phyloP scores from a whole-genome alignment of 2,797 vertebrate species.

The Prunella strophiata region DNA sequence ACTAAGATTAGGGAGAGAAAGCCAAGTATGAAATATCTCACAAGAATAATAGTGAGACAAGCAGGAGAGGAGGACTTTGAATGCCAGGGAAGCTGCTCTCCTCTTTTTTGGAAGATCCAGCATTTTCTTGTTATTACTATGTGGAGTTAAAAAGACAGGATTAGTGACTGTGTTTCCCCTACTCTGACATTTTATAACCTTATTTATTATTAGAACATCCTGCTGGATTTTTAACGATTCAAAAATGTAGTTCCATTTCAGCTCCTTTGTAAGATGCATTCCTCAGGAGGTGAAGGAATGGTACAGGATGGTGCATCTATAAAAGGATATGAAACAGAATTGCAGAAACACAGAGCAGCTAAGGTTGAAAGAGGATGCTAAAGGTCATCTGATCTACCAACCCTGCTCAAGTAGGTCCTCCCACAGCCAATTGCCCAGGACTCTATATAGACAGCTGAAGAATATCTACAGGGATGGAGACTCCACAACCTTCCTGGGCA shows the following conservation, averaged over 20 bases:
- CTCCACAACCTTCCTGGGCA: neutral
- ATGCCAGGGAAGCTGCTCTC: neutral
- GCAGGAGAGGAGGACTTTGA: neutral
- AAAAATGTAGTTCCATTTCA: neutral
- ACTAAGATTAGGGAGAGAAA: neutral
- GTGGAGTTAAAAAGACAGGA: neutral
- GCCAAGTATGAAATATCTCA: neutral
- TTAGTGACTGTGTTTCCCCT: neutral
- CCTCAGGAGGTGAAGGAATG: neutral
- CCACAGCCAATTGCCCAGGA: neutral
- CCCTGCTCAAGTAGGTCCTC: neutral
- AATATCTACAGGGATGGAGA: neutral
- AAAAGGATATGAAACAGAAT: neutral
- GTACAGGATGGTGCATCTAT: neutral
- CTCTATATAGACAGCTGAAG: neutral
- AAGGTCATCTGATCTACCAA: neutral
- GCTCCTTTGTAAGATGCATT: neutral
- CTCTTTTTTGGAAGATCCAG: neutral
- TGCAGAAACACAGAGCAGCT: neutral
- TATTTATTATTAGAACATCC: neutral
- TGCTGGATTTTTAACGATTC: neutral
- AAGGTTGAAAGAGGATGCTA: neutral
- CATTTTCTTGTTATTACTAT: neutral
- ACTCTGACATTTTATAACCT: neutral
- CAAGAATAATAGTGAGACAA: neutral